phyloP scores from a whole-genome alignment of 2,113 vertebrate genomes.

The Maccullochella peelii region DNA sequence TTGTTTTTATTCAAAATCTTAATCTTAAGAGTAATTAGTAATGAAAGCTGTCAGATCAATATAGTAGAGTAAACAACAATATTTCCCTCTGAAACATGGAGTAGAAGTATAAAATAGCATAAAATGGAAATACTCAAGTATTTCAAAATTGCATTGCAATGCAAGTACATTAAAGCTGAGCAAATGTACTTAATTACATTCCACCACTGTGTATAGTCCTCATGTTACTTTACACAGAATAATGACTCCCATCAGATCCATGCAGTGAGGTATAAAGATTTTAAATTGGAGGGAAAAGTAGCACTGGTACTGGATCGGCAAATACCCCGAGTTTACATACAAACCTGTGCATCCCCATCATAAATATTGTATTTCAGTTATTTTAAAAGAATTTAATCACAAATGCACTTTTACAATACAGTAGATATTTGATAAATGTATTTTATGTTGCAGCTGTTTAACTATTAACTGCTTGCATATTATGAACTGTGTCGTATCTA shows the following conservation, averaged over 20 bases:
- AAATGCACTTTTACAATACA: constrained; percentile 11
- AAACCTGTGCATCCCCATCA: not conserved
- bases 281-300: not conserved
- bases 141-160: not conserved
- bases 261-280: not conserved
- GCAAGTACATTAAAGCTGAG: too few relatives aligned
- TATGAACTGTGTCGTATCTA: not conserved
- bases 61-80: not conserved
- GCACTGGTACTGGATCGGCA: not conserved
- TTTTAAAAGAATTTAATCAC: not conserved
- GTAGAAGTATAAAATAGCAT: too few relatives aligned
- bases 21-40: not conserved
- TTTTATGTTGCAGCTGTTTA: constrained; percentile 14
- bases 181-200: not conserved
- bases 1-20: not conserved
- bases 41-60: not conserved
- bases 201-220: not conserved
- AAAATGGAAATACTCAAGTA: not conserved
- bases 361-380: not conserved
- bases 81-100: not conserved
- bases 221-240: not conserved
- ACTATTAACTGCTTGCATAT: constrained; percentile 20
- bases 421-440: not conserved
- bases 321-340: not conserved
- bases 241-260: not conserved